Conservation (phyloP, 2,888 invertebrate genomes). For the Uropetala carovei region DNA sequence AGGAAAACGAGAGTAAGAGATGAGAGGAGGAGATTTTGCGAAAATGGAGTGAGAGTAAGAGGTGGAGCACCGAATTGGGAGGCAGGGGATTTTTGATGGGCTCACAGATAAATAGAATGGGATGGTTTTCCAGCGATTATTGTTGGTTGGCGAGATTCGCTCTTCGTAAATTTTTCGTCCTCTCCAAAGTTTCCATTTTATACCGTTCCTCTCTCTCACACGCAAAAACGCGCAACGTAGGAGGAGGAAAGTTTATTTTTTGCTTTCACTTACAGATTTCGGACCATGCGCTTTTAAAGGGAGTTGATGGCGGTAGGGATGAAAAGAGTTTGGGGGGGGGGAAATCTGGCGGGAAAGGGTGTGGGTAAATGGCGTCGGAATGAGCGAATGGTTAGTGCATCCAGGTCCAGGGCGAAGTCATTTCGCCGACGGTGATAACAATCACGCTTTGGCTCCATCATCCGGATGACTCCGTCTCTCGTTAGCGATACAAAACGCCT, state of each 20-base stretch:
- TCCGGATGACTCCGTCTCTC: slow-evolving; percentile 43
- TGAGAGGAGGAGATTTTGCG: too few relatives aligned
- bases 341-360: background rate
- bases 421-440: slow-evolving; percentile 43
- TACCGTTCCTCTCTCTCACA: too few relatives aligned
- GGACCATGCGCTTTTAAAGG: background rate
- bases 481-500: background rate
- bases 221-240: background rate
- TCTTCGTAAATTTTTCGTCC: background rate
- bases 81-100: background rate
- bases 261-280: background rate
- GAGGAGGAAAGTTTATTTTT: background rate
- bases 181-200: background rate
- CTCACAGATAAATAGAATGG: slow-evolving; percentile 13
- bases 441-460: slow-evolving; percentile 29
- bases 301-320: too few relatives aligned
- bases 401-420: slow-evolving; percentile 13
- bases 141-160: background rate
- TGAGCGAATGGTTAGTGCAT: slow-evolving; percentile 45
- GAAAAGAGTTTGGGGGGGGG: background rate
- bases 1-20: too few relatives aligned
- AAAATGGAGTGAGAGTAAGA: background rate
- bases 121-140: slow-evolving; percentile 27
- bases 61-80: slow-evolving; percentile 10
- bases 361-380: slow-evolving; percentile 22